Evolutionary conservation across 2,888 invertebrate species (phyloP).

Genomic region (Hesperia comma): DNA sequence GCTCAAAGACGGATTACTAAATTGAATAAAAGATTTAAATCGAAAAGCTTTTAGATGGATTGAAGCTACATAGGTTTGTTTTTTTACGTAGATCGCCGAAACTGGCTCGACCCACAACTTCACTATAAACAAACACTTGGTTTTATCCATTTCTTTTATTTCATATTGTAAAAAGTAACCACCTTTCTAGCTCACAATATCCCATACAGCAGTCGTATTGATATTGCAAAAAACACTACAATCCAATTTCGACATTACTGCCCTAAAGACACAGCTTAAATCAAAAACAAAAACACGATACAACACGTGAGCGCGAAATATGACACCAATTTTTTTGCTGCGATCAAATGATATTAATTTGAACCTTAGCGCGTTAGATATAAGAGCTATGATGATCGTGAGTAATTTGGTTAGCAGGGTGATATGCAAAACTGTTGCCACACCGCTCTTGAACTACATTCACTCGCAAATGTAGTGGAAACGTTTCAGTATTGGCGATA

Average conservation of each 20-base stretch:
- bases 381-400: conserved; percentile 39
- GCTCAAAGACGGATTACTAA: no score
- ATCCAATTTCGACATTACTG: conserved; percentile 10
- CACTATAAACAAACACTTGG: not conserved
- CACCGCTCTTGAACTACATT: conserved; percentile 69
- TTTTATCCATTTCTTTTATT: not conserved
- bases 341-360: conserved; percentile 42
- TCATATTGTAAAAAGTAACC: not conserved
- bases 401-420: conserved; percentile 29
- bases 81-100: no score
- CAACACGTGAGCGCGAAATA: conserved; percentile 30
- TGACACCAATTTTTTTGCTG: conserved; percentile 23
- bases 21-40: no score
- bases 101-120: no score
- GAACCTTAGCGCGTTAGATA: conserved; percentile 41
- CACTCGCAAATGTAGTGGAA: conserved; percentile 63
- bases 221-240: conserved; percentile 10
- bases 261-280: conserved; percentile 5
- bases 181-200: conserved; percentile 2
- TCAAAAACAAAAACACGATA: conserved; percentile 37
- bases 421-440: conserved; percentile 65
- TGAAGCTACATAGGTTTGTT: no score
- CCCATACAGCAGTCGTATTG: not conserved
- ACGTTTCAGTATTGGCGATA: conserved; percentile 48
- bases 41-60: no score